Base-by-base conservation (phyloP, 64 coral and sea anemone genomes). In the Montipora efflorescens region DNA sequence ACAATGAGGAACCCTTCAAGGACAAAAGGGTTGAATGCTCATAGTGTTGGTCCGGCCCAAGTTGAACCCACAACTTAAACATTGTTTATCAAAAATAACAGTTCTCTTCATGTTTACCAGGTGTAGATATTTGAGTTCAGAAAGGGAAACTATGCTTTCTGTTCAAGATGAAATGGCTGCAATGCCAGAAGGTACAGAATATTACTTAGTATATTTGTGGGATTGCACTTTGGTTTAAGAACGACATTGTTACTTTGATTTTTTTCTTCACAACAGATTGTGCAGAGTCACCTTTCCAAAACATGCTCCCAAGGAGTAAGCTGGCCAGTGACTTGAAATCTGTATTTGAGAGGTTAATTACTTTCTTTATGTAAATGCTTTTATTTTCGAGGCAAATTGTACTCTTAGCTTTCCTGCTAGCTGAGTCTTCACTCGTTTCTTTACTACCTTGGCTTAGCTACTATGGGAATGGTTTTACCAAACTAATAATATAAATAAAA, bases 81-180 rank as follows among this genome's bases (percentile, higher is more conserved):
- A 64, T 4, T n/a, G 68, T 68, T 68, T 5, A 14, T 68, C 12
- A 59, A 59, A 15, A 67, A 67, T 15, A 15, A 18, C 16, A 71
- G 68, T 71, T 83, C 16, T 75, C 75, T 74, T 75, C 66, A 5
- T 44, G 74, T 20, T 55, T 9, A 70, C 16, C 53, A 98, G 97
- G 76, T 98, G 96, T 88, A 79, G 88, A 48, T 99, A 99, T 92
- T 80, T 99, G 70, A 96, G 94, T 78, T 88, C 77, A 7, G 94
- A 99, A 96, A 91, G 98, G 84, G 95, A 99, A 90, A 96, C 84
- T 21, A 99, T 99, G 92, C 95, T 99, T 22, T 81, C 95, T 18
- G 92, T 99, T 76, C 98, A 96, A 81, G 98, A 99, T 77, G 98
- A 99, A 75, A 90, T 99, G 18, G 89, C 89, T 3, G 53, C 92